Evolutionary conservation across 2,797 vertebrate genomes (phyloP).

Genomic region (Cossypha heuglini): DNA sequence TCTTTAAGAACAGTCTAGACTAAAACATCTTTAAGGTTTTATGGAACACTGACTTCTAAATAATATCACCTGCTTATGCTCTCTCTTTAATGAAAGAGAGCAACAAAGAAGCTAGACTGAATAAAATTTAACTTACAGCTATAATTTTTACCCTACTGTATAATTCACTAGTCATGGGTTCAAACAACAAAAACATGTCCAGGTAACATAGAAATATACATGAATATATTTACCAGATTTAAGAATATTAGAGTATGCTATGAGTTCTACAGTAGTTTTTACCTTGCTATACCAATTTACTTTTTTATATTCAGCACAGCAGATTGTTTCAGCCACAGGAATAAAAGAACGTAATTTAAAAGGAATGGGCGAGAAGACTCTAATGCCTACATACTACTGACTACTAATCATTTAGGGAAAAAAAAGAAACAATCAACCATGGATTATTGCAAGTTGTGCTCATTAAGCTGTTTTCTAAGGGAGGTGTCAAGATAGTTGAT

Average conservation of each 20-base stretch:
- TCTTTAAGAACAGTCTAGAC: slow-evolving; percentile 5
- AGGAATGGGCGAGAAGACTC: not conserved
- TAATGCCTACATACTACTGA: not conserved
- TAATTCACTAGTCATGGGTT: not conserved
- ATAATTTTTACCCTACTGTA: not conserved
- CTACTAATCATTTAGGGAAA: not conserved
- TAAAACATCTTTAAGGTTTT: slow-evolving; percentile 2
- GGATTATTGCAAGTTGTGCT: not conserved
- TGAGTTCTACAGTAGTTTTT: not conserved
- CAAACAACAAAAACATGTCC: not conserved
- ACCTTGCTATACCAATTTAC: not conserved
- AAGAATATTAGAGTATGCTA: not conserved
- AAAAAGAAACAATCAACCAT: not conserved
- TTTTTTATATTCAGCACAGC: not conserved
- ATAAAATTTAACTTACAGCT: not conserved
- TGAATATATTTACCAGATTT: not conserved
- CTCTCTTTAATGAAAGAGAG: not conserved
- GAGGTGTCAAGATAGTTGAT: not conserved
- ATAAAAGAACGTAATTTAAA: not conserved
- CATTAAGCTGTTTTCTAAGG: not conserved
- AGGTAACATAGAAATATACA: not conserved
- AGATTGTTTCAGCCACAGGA: not conserved
- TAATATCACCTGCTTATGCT: not conserved
- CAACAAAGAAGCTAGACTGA: not conserved
- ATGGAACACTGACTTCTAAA: not conserved